Evolutionary conservation across 2,888 invertebrate genomes (phyloP), one percentile per base, ranked within the genome.

Genomic region (Linyphia triangularis): DNA sequence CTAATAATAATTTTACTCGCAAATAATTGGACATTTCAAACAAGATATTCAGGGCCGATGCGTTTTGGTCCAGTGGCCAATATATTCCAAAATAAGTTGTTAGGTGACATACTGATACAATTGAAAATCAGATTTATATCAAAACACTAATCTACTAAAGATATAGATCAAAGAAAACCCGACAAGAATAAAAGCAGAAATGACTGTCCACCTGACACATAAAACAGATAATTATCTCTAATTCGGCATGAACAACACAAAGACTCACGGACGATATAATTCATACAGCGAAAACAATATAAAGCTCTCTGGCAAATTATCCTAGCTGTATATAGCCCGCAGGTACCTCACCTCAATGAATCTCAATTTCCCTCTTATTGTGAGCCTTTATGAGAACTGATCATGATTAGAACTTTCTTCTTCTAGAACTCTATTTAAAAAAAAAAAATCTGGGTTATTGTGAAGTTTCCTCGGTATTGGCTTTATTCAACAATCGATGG

Each of bases 371-470:
- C 67, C 33, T 19, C n/a, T 33, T 37, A 67, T 67, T 70, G 26
- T 40, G 24, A 70, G 9, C 6, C 10, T 43, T 33, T 16, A 16
- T 0, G 0, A 9, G 43, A 2, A 70, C 26, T 26, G 24, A 70
- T 70, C 70, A 24, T 43, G 22, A 26, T n/a, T 24, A 26, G 6
- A 43, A 7, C 26, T 43, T 70, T 70, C 26, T 43, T 13, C n/a
- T 28, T 22, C 24, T 6, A 70, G 9, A 40, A 26, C n/a, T 40
- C 13, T 65, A 28, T 13, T 26, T 26, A 5, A 24, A 19, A 33
- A 19, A 67, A 13, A 33, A 57, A 63, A 69, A 70, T 43, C 26
- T 70, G 43, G 70, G 70, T 40, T 70, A 40, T 40, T 40, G n/a
- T 13, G 26, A 5, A 10, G 67, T 59, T 73, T 73, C 73, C 59